Base-by-base conservation (phyloP, 2,888 invertebrate species). In the Lepidocyrtinus sp. region DNA sequence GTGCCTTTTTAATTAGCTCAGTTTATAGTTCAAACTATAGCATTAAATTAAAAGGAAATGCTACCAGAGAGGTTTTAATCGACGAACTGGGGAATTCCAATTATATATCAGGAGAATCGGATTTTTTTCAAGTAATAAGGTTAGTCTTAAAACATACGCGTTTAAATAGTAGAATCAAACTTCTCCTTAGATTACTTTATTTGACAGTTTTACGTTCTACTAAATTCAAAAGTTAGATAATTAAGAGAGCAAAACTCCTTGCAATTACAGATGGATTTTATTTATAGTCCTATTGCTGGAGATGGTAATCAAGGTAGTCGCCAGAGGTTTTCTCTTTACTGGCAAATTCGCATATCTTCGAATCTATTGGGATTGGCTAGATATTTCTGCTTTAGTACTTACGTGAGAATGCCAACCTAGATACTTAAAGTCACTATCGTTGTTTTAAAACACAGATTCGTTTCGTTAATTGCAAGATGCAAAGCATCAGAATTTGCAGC, bases 1-100 rank as follows among this genome's bases (percentile, higher is more conserved):
- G 79, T 79, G 79, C 79, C 79, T 79, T 79, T 64, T 55, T 74
- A 9, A 64, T 69, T 27, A 74, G 73, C 73, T 79, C 79, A 74
- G 69, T 46, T 2, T 17, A 50, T 50, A 50, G 15, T 50, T 50
- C 17, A 2, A 74, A 68, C 46, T 64, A 25, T 59, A 74, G 24
- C 45, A 36, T 67, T 67, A 27, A 55, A 64, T 64, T 55, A 50
- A 15, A 50, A n/a, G 50, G 12, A n/a, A 50, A 50, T 50, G 15
- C 2, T 2, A 61, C 21, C 21, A 22, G 24, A 1, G 62, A 17
- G 2, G 24, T 36, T 61, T 36, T 9, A 1, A 5, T 22, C 21
- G 61, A 12, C 21, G 9, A 22, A 26, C 27, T 17, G n/a, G 21
- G 61, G 24, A 21, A 61, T 61, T 9, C 36, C n/a, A 55, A 22